Conservation (phyloP, 2,797 vertebrate species). For the Sparidentex hasta region DNA sequence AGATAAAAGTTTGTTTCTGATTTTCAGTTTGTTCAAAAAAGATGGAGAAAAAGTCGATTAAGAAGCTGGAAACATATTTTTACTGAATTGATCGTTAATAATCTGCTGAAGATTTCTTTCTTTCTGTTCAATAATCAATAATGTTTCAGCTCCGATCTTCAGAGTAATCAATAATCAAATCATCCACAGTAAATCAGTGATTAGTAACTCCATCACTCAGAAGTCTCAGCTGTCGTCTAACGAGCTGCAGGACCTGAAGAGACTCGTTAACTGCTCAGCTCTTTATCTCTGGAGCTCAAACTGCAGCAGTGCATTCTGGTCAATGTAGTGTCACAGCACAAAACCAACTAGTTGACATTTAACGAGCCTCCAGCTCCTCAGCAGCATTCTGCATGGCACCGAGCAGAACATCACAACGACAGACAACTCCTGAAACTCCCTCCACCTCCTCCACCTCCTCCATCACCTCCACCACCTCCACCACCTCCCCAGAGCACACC, state of each 20-base stretch:
- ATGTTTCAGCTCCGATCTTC: not conserved
- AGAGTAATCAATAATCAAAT: not conserved
- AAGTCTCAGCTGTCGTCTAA: not conserved
- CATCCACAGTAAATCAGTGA: not conserved
- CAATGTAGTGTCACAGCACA: not conserved
- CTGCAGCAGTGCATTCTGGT: constrained; percentile 21
- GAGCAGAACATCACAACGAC: not conserved
- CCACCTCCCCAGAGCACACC: not conserved
- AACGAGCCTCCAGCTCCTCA: not conserved
- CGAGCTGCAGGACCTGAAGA: not conserved
- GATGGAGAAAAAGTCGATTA: not conserved
- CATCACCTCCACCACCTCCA: not conserved
- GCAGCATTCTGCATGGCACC: constrained; percentile 1
- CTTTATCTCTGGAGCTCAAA: too few species aligned
- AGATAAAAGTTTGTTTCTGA: not conserved
- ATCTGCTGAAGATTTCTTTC: not conserved
- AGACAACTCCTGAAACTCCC: not conserved
- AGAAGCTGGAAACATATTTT: not conserved
- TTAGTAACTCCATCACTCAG: not conserved
- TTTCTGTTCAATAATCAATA: not conserved
- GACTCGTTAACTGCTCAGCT: not conserved
- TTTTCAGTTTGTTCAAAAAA: not conserved
- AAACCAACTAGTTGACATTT: not conserved
- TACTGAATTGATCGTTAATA: too few species aligned
- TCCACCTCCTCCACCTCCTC: not conserved